These are phyloP conservation scores for Pithys albifrons DNA, from an alignment of 2,113 vertebrate genomes.

Conservation along the genomic window DNA sequence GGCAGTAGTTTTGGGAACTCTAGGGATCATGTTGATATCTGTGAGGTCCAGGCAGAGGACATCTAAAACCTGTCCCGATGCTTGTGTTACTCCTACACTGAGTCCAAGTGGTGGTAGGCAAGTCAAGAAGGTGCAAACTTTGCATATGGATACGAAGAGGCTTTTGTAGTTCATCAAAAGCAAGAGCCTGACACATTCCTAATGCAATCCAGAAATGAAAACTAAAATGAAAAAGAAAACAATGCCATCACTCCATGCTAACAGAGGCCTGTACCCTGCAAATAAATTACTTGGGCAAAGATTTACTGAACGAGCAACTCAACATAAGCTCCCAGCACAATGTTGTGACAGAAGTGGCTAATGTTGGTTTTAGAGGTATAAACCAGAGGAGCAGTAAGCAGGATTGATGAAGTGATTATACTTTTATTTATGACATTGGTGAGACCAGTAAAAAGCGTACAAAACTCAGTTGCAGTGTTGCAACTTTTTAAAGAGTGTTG, in stretches of 20 bases:
- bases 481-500: not conserved
- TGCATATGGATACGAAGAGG: accelerated
- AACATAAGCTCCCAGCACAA: not conserved
- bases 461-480: not conserved
- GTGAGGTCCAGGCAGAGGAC: not conserved
- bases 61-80: not conserved
- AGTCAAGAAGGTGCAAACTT: not conserved
- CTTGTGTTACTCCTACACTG: not conserved
- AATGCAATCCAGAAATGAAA: not conserved
- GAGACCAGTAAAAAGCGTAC: not conserved
- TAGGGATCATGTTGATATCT: accelerated
- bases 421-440: conserved; percentile 38
- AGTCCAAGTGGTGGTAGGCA: not conserved
- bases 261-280: not conserved
- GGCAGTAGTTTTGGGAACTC: not conserved
- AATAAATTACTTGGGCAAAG: not conserved
- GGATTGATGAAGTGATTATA: conserved; percentile 46
- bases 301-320: conserved; percentile 15
- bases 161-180: not conserved
- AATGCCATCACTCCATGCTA: not conserved
- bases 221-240: not conserved
- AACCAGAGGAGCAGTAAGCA: conserved; percentile 10
- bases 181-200: not conserved
- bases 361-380: conserved; percentile 26
- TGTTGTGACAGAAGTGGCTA: conserved; percentile 30